phyloP scores from a whole-genome alignment of 2,113 vertebrate genomes.

The Ailurus styani region DNA sequence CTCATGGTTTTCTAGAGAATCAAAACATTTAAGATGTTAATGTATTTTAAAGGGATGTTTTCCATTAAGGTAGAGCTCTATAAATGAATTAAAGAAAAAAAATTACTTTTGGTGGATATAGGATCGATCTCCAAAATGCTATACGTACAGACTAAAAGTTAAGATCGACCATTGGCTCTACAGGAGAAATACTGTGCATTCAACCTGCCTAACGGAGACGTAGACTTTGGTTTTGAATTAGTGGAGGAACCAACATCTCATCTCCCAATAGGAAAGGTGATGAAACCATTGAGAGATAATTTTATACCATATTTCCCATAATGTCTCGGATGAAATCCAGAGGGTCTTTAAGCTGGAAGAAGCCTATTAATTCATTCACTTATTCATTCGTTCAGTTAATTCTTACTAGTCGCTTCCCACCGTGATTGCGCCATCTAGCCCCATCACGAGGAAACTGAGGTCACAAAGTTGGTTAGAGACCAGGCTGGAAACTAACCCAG shows the following conservation, averaged over 20 bases:
- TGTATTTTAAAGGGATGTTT: background rate
- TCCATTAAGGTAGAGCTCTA: background rate
- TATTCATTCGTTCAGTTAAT: background rate
- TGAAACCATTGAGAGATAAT: background rate
- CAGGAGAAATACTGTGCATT: background rate
- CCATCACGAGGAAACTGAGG: background rate
- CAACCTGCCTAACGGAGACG: background rate
- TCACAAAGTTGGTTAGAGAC: background rate
- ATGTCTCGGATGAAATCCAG: background rate
- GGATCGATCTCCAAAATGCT: background rate
- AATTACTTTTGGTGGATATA: background rate
- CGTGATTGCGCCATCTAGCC: background rate
- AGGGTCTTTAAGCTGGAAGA: background rate
- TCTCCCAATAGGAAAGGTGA: background rate
- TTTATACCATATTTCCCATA: background rate
- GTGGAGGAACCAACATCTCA: background rate
- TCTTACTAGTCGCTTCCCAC: background rate
- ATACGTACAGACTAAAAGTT: background rate
- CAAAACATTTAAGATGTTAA: slow-evolving; percentile 29
- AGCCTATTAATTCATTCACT: background rate
- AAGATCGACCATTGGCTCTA: background rate
- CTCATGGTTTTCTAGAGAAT: slow-evolving; percentile 6
- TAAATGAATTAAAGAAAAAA: background rate
- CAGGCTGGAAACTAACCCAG: background rate
- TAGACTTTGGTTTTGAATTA: background rate